Percentiles rank a stretch among this genome's conserved stretches.
Conservation (phyloP, 1,140 invertebrate genomes). For the Camponotus vicinus region DNA sequence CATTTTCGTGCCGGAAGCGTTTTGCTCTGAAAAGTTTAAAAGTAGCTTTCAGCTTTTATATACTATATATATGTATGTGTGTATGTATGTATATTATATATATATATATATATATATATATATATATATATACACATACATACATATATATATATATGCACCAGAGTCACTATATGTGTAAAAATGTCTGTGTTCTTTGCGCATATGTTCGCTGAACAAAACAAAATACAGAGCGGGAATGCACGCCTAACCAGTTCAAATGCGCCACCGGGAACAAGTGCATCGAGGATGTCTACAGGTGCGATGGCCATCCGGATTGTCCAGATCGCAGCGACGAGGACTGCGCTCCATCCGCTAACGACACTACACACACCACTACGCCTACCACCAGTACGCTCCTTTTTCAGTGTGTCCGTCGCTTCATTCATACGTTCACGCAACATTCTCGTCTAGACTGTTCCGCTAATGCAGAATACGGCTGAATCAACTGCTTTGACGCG, state of each 20-base stretch:
- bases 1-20: background rate
- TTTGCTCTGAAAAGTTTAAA: background rate
- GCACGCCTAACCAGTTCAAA: constrained; percentile 86
- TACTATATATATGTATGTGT: too few species aligned
- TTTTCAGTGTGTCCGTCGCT: constrained; percentile 44
- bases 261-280: constrained; percentile 86
- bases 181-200: constrained; percentile 76
- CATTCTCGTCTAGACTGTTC: background rate
- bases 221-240: constrained; percentile 82
- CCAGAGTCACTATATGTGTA: constrained; percentile 56
- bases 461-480: background rate
- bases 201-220: constrained; percentile 82
- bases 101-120: constrained; percentile 6
- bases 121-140: constrained; percentile 23
- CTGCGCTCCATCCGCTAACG: constrained; percentile 78
- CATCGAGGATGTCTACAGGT: constrained; percentile 87
- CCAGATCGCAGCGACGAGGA: constrained; percentile 91
- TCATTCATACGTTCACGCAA: constrained; percentile 31
- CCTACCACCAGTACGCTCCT: constrained; percentile 83
- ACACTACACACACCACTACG: constrained; percentile 79
- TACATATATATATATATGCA: constrained; percentile 2
- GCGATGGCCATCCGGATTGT: constrained; percentile 91
- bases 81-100: background rate
- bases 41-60: constrained; percentile 40
- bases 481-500: background rate